Base-by-base conservation (phyloP, 2,888 invertebrate genomes). In the Subacronicta megacephala region DNA sequence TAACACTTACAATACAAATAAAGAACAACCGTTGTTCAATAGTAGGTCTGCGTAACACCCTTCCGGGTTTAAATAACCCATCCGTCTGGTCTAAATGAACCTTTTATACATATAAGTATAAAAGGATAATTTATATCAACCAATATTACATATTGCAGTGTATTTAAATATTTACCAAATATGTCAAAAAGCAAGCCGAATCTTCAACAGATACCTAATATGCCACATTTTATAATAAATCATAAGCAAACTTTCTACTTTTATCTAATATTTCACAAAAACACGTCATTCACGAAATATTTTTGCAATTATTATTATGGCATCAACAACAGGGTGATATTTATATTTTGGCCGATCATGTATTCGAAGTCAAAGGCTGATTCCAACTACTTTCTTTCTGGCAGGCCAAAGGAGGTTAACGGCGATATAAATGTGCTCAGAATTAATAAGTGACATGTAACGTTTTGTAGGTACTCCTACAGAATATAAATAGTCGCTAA, bases 401-500 rank as follows among this genome's bases (percentile, higher is more conserved):
- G 83, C 88, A 78, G 70, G 65, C 80, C 77, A 78, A 93, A 92
- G 85, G 86, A 92, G 93, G 93, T 85, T 92, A 93, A 92, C 93
- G 88, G 89, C 85, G 80, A 84, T 81, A 83, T 82, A 72, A 83
- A 85, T 89, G 93, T 82, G 89, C 60, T 74, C 75, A 77, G 93
- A 91, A 93, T 93, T 75, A 80, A 79, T 86, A 90, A 82, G 74
- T 77, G 70, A 65, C 77, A 76, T 83, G 72, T 80, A 81, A 73
- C 72, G 60, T 68, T 65, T 62, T 75, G 78, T 78, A 68, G 72
- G 67, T 73, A 81, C 81, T 54, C 69, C 66, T 70, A 72, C 74
- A 66, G 88, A 84, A 90, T 90, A 87, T 82, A 83, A 89, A 89
- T 85, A 68, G 68, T 46, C 56, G 63, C 61, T 57, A 65, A 50